A percentile compares a stretch with the other conserved stretches of the same genome.
Evolutionary conservation across 2,888 invertebrate species (phyloP).

Genomic region (Pterobdella sp.): DNA sequence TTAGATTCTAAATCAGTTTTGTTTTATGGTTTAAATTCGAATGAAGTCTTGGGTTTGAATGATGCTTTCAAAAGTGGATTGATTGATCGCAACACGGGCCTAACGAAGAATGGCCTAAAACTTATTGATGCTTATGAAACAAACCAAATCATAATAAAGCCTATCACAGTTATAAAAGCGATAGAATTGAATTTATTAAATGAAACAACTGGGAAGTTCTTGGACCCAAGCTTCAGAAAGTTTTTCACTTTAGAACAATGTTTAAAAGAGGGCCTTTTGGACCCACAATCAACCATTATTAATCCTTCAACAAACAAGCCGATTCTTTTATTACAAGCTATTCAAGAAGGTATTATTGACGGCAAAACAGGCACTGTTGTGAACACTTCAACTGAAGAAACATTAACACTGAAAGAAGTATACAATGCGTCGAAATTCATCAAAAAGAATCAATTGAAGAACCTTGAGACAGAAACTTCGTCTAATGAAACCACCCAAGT

Average conservation of each 20-base stretch:
- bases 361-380: slow-evolving; percentile 36
- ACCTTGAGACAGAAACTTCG: slow-evolving; percentile 33
- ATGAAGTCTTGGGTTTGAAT: slow-evolving; percentile 37
- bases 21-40: slow-evolving; percentile 35
- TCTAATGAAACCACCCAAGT: no score
- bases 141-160: slow-evolving; percentile 36
- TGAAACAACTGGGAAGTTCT: slow-evolving; percentile 38
- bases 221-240: slow-evolving; percentile 37
- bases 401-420: slow-evolving; percentile 41
- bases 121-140: slow-evolving; percentile 69
- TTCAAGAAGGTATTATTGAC: slow-evolving; percentile 37
- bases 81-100: slow-evolving; percentile 66
- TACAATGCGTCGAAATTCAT: slow-evolving; percentile 28
- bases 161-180: slow-evolving; percentile 37
- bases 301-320: slow-evolving; percentile 36
- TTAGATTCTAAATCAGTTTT: slow-evolving; percentile 36
- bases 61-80: slow-evolving; percentile 56
- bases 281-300: slow-evolving; percentile 36
- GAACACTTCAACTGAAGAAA: slow-evolving; percentile 55
- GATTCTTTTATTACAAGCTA: slow-evolving; percentile 35
- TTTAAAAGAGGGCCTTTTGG: slow-evolving; percentile 36
- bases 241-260: slow-evolving; percentile 38
- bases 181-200: slow-evolving; percentile 39
- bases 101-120: slow-evolving; percentile 60
- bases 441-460: slow-evolving; percentile 15